Evolutionary conservation across 2,888 invertebrate genomes (phyloP).

Genomic region (Hermaeophaga mercurialis): DNA sequence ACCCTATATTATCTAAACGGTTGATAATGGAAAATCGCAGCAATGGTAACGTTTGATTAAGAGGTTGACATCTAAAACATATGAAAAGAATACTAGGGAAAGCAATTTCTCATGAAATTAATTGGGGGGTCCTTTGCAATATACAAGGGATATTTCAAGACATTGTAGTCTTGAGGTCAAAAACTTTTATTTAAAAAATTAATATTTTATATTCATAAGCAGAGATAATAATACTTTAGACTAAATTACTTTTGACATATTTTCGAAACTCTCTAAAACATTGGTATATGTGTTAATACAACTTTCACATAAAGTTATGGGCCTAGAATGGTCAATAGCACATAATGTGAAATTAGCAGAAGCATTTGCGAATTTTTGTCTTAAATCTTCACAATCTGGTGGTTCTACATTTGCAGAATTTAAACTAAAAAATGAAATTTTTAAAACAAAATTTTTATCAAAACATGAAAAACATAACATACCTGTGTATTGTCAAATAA

Average conservation of each 20-base stretch:
- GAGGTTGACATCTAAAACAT: no score
- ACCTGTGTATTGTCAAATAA: neutral
- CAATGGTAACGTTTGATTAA: no score
- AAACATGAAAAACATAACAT: neutral
- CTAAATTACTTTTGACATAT: constrained; percentile 56
- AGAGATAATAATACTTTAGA: no score
- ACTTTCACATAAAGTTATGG: constrained; percentile 65
- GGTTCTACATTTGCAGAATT: neutral
- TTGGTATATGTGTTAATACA: constrained; percentile 63
- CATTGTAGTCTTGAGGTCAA: no score
- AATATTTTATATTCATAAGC: no score
- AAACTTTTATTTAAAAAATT: no score
- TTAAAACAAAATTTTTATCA: neutral
- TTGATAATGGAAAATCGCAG: no score
- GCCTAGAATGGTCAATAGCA: constrained; percentile 65
- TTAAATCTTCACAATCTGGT: constrained; percentile 40
- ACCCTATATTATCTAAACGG: no score
- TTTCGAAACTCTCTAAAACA: constrained; percentile 61
- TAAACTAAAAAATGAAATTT: neutral
- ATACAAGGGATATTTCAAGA: no score
- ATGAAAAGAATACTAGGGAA: no score
- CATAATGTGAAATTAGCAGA: constrained; percentile 66
- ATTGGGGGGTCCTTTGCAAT: no score
- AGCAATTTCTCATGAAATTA: no score
- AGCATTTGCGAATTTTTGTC: constrained; percentile 60